A percentile compares a stretch with the other conserved stretches of the same genome.
phyloP scores from a whole-genome alignment of 2,113 vertebrate species.

The Heterotilapia buettikoferi region DNA sequence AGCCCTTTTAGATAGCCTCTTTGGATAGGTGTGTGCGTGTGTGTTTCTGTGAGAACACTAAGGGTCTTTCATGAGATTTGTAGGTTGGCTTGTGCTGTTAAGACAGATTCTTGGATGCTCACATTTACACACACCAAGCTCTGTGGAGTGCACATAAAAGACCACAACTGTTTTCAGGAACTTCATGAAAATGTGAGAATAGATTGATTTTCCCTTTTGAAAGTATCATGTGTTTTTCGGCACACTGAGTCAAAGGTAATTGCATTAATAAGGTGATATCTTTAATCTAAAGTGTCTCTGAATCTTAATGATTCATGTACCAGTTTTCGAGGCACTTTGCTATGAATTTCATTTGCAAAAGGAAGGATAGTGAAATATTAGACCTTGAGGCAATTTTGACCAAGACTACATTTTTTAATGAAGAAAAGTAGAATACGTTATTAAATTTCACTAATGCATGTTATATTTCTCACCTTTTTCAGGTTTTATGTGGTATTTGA shows the following conservation, averaged over 20 bases:
- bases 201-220: background rate
- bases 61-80: constrained; percentile 12
- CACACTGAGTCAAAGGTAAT: background rate
- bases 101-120: background rate
- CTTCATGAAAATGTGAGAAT: background rate
- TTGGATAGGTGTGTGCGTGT: fast-evolving
- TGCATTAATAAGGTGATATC: background rate
- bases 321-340: background rate
- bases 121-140: background rate
- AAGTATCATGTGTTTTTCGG: background rate
- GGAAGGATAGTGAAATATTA: constrained; percentile 2
- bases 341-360: background rate
- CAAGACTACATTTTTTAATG: background rate
- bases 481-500: background rate
- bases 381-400: background rate
- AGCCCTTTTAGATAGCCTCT: constrained; percentile 21
- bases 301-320: background rate
- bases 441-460: background rate
- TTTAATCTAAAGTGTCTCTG: background rate
- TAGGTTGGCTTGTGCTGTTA: background rate
- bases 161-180: background rate
- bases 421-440: background rate
- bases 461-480: background rate
- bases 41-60: background rate
- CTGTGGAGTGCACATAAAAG: background rate